Evolutionary conservation across 2,888 invertebrate species (phyloP), one percentile per base, ranked within the genome.

Genomic region (Scaptomyza polygonia): DNA sequence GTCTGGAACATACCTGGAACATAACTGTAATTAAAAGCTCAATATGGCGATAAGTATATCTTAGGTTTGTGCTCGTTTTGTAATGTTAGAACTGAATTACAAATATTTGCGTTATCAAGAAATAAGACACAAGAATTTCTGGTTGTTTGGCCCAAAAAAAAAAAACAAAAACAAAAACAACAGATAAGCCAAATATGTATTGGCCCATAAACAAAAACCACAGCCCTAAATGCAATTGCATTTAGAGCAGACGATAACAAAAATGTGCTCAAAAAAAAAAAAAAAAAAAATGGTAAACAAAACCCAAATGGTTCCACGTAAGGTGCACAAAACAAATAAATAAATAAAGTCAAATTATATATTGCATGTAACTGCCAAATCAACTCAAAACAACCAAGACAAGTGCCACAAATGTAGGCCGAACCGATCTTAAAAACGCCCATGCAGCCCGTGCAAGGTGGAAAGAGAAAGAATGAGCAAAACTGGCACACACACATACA

Each of bases 181-280:
- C 44, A 68, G 83, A 80, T 79, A 80, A 80, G 75, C 49, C 43
- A 49, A 67, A 65, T 59, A 61, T 36, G 47, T 58, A 57, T 63
- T 67, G 58, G 54, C 53, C 55, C 55, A 75, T 61, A 78, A 72
- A 64, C 27, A 59, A 55, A 30, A 39, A 66, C 53, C 34, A 66
- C 56, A 45, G 9, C 1, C 8, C 36, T 59, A 61, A 79, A 66
- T 79, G 77, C 83, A 80, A 66, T 77, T 79, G 74, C 79, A 82
- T 73, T 77, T 56, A 68, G 67, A 66, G 56, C 65, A 39, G 30
- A 6, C 40, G 79, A 79, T 79, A 81, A 72, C 21, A 30, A 16
- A 43, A 61, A 53, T 36, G 56, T 61, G 64, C 40, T 42, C 68
- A 59, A 56, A 79, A n/a, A n/a, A n/a, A n/a, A 61, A 56, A 71